Evolutionary conservation across 2,797 vertebrate species (phyloP), one percentile per base, ranked within the genome.

Genomic region (Labeo calbasu): DNA sequence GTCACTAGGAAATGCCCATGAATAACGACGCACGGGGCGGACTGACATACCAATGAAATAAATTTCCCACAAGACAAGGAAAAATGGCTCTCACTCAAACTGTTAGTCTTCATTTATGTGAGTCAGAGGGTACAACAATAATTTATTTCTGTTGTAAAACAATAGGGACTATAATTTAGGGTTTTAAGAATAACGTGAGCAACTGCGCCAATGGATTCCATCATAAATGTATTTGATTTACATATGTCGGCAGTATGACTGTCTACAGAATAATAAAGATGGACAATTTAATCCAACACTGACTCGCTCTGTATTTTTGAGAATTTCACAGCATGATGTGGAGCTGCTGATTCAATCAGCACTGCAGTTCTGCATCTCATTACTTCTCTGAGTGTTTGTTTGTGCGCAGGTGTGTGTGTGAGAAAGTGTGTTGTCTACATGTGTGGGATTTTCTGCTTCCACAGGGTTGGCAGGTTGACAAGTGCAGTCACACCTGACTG

Each of bases 1-100:
- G 36, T 87, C 84, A 83, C 59, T 75, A 75, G 43, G 65, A 83
- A 78, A 59, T 72, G 68, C 6, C 84, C 70, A 79, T 84, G 79
- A 79, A 79, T 84, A 84, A 84, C 1, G 59, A 72, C 28, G 48
- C 57, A 77, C 9, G 10, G 50, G 51, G 43, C 15, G 32, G 50
- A 51, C 23, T 55, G 66, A 75, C 81, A 69, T 53, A 21, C 25
- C 48, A 80, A 51, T 63, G 23, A 50, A 77, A 82, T 21, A 57
- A 25, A 82, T 85, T 82, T 79, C 25, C 51, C 50, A 23, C 40
- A 50, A 69, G 13, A 21, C 2, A 14, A 77, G 40, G 17, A 36
- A 17, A 81, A 77, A 77, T 40, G 9, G 8, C 9, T 36, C 23
- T 71, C 65, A 61, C 28, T 81, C 23, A 59, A 71, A 71, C 32